Conservation (phyloP, 2,113 vertebrate genomes). For the Eudyptes chrysolophus region DNA sequence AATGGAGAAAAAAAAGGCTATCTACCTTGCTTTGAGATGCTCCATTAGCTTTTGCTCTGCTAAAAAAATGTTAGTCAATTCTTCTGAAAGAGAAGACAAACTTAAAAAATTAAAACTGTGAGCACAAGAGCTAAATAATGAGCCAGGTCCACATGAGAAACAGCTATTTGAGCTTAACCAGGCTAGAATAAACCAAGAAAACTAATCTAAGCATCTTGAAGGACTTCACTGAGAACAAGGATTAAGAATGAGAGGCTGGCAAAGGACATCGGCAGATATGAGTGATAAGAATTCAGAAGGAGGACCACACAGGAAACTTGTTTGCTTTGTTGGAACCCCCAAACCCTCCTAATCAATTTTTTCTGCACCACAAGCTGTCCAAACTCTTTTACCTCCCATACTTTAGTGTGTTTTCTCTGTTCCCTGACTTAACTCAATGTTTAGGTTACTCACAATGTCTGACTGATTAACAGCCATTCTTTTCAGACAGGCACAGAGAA, state of each 20-base stretch:
- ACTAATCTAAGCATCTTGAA: background rate
- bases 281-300: background rate
- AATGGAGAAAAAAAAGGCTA: background rate
- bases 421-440: background rate
- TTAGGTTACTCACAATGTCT: background rate
- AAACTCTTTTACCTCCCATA: background rate
- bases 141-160: background rate
- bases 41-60: background rate
- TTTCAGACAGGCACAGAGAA: background rate
- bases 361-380: background rate
- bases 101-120: background rate
- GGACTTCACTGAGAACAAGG: background rate
- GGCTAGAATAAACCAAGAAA: background rate
- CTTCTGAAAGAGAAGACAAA: background rate
- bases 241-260: background rate
- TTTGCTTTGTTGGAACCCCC: background rate
- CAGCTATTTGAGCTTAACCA: background rate
- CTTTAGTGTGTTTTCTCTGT: background rate
- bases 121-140: background rate
- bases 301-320: background rate
- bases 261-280: background rate
- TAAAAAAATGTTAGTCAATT: background rate
- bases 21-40: background rate
- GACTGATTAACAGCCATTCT: background rate
- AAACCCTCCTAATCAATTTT: background rate